Base-by-base conservation (phyloP, 2,888 invertebrate species). In the Chrysodeixis includens region DNA sequence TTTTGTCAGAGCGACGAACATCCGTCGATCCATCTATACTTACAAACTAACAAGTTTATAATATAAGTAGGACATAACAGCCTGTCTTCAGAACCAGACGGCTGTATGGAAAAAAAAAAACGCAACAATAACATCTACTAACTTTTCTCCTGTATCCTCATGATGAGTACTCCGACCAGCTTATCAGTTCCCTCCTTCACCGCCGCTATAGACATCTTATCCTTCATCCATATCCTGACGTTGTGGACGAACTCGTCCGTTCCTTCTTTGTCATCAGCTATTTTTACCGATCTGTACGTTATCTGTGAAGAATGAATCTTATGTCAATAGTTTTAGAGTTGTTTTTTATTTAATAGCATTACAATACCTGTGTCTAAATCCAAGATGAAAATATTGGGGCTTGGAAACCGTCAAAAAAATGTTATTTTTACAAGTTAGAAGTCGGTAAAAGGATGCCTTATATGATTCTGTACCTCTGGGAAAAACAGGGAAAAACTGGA, bases 71-170 rank as follows among this genome's bases (percentile, higher is more conserved):
- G 6, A 26, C 6, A 26, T 26, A 26, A n/a, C n/a, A n/a, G n/a
- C n/a, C n/a, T n/a, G 26, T 26, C 26, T 6, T 26, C 3, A 26
- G 26, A 26, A 6, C 6, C 26, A 7, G 46, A n/a, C n/a, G n/a
- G n/a, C n/a, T n/a, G 7, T 49, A n/a, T 49, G 2, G n/a, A 49
- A 49, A n/a, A 49, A 6, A 49, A 18, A 49, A 49, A 5, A 49
- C 7, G n/a, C 0, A 35, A 46, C 52, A 16, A n/a, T 12, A 10
- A 26, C 26, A 26, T n/a, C 40, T 12, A 81, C 90, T 78, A 32
- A 95, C 95, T 82, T 84, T 92, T 94, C 67, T 95, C 95, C 71
- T 95, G 94, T 78, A 95, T 92, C 79, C 95, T 92, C 91, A 94
- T 92, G 18, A 95, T 91, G 8, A 95, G 88, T 0, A 93, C 88